A percentile compares a stretch with the other conserved stretches of the same genome.
Evolutionary conservation across 2,113 vertebrate genomes (phyloP).

Genomic region (Anoplopoma fimbria): DNA sequence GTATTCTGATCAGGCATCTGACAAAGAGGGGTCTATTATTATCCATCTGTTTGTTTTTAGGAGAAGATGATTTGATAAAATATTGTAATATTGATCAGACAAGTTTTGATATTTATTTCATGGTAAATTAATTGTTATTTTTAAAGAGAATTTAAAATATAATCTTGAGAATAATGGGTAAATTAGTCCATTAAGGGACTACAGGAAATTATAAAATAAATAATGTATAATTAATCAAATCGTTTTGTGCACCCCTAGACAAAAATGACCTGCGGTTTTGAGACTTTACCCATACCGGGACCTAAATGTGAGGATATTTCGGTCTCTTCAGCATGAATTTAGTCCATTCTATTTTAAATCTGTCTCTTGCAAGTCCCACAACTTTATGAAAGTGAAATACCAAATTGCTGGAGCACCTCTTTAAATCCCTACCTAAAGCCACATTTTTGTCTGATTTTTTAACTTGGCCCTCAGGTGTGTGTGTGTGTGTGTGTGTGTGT

Average conservation of each 20-base stretch:
- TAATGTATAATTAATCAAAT: neutral
- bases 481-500: neutral
- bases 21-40: neutral
- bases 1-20: neutral
- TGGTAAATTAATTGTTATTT: too few species aligned
- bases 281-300: neutral
- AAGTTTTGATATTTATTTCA: too few species aligned
- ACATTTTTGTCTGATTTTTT: neutral
- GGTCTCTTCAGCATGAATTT: neutral
- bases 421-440: neutral
- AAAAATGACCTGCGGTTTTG: neutral
- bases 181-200: neutral
- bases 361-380: neutral
- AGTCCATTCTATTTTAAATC: neutral
- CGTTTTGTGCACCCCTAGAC: too few species aligned
- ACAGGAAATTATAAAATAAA: neutral
- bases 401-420: neutral
- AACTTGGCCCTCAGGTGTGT: constrained; percentile 4
- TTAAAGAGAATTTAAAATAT: too few species aligned
- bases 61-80: too few species aligned
- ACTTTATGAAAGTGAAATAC: neutral
- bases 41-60: neutral
- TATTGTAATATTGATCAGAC: neutral
- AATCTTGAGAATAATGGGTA: neutral
- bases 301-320: neutral